Base-by-base conservation (phyloP, 2,888 invertebrate genomes). In the Microctonus brassicae region DNA sequence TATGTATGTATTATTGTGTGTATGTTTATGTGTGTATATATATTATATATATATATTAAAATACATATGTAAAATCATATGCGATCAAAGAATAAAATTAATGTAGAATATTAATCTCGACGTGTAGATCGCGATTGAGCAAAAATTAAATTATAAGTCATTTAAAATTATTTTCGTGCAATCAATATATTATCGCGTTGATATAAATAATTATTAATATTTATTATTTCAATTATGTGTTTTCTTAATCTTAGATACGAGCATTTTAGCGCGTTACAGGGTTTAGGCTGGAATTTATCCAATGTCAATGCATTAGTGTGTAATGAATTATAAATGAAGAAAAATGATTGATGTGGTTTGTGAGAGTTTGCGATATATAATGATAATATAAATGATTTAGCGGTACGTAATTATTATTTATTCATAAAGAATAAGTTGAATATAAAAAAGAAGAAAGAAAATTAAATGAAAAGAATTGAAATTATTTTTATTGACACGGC, bases 111-210 rank as follows among this genome's bases (percentile, higher is more conserved):
- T 53, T 36, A 36, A 34, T 70, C 36, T 75, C 63, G 34, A 72
- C 62, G 68, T 70, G 65, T 70, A 71, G 73, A 75, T 67, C 69
- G 69, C 64, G 64, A 70, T 68, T 63, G 61, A 57, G 63, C 39
- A 7, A 39, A 62, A 72, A 33, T 29, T 62, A 69, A 47, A n/a
- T n/a, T n/a, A n/a, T n/a, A n/a, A n/a, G n/a, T 17, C 47, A 7
- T 47, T 53, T 33, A 53, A 58, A 29, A 29, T 29, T 5, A 29
- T 29, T 29, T 29, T 47, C 1, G 17, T n/a, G 17, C 7, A 7
- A 47, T 47, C 17, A 6, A 17, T 47, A 47, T 47, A 7, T 36
- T 36, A 9, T 5, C 10, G 36, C 6, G n/a, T 39, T 47, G 3
- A 4, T 29, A 29, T 29, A 29, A 5, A 17, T 17, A 1, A 20